Evolutionary conservation across 1,140 invertebrate genomes (phyloP).

Genomic region (Paralvinella palmiformis): DNA sequence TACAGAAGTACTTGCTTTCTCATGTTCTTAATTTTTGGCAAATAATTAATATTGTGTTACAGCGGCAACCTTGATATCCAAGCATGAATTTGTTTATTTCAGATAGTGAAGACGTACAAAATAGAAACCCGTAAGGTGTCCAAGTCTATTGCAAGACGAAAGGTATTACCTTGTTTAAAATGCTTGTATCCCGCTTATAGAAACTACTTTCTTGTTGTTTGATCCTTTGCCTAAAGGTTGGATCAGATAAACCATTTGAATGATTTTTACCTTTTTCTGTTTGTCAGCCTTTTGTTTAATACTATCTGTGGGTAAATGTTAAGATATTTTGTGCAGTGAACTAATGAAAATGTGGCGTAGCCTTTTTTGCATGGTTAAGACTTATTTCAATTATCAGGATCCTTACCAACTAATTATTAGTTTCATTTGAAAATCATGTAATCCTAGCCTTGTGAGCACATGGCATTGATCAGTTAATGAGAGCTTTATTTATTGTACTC

Average conservation of each 20-base stretch:
- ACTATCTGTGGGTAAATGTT: too few relatives aligned
- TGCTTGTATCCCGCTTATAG: not conserved
- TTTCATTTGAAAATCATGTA: too few relatives aligned
- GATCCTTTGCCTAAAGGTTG: not conserved
- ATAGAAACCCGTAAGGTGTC: conserved; percentile 86
- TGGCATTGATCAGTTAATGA: too few relatives aligned
- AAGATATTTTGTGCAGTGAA: too few relatives aligned
- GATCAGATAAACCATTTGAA: not conserved
- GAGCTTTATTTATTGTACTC: too few relatives aligned
- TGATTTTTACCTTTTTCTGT: not conserved
- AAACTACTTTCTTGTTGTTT: not conserved
- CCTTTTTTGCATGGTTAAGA: too few relatives aligned
- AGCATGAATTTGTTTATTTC: conserved; percentile 6
- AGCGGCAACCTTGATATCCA: not conserved
- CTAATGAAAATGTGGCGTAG: too few relatives aligned
- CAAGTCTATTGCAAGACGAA: conserved; percentile 83
- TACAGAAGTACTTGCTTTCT: not conserved
- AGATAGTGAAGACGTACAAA: conserved; percentile 62
- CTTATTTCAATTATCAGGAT: too few relatives aligned
- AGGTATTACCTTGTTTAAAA: conserved; percentile 48
- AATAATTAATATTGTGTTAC: not conserved
- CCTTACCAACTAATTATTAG: too few relatives aligned
- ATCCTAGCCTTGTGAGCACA: too few relatives aligned
- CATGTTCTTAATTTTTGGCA: not conserved
- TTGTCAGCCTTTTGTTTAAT: not conserved